Evolutionary conservation across 2,797 vertebrate species (phyloP).

Genomic region (Arrhamphus sclerolepis): DNA sequence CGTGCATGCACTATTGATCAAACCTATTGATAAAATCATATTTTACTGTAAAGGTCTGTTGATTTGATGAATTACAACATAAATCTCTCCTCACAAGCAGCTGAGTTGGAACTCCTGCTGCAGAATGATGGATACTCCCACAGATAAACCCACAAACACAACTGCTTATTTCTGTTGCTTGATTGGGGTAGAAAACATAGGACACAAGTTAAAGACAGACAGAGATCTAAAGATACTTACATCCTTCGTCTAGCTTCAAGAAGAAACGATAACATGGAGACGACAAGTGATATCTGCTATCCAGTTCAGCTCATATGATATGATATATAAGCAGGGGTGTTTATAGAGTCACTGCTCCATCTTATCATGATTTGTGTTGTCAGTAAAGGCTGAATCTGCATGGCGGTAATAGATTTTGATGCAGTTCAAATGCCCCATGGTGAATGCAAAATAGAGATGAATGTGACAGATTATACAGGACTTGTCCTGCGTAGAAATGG

Average conservation of each 20-base stretch:
- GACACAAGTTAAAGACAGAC: conserved; percentile 69
- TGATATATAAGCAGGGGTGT: conserved; percentile 72
- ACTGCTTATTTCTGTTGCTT: conserved; percentile 67
- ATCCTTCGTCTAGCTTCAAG: conserved; percentile 62
- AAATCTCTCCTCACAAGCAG: conserved; percentile 73
- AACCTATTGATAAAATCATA: conserved; percentile 85
- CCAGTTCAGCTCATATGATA: conserved; percentile 60
- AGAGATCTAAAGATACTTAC: conserved; percentile 66
- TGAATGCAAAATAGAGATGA: conserved; percentile 79
- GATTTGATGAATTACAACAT: conserved; percentile 75
- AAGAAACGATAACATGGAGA: conserved; percentile 50
- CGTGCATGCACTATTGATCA: conserved; percentile 82
- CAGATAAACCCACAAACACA: conserved; percentile 52
- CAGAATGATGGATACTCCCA: conserved; percentile 71
- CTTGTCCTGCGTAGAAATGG: conserved; percentile 64
- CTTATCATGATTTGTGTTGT: conserved; percentile 81
- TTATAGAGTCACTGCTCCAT: conserved; percentile 78
- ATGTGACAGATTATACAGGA: conserved; percentile 71
- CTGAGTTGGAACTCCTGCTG: conserved; percentile 58
- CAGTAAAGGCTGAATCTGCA: conserved; percentile 75
- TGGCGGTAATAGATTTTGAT: conserved; percentile 79
- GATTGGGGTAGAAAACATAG: conserved; percentile 45
- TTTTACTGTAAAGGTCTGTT: conserved; percentile 83
- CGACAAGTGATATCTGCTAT: conserved; percentile 63
- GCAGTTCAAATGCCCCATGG: conserved; percentile 76